Conservation (phyloP, 2,888 invertebrate genomes). For the Baccha elongata region DNA sequence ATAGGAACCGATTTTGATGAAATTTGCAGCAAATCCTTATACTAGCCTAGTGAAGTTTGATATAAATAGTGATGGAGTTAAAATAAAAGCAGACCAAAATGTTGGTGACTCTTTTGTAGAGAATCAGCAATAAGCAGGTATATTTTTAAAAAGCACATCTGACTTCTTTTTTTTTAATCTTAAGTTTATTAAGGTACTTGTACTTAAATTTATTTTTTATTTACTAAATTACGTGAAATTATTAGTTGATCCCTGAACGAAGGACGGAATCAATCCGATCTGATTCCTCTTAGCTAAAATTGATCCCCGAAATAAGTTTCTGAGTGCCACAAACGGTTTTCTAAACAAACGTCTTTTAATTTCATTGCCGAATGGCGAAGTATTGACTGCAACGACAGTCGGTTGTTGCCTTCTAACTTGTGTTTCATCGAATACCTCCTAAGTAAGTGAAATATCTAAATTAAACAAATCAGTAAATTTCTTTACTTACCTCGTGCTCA, state of each 20-base stretch:
- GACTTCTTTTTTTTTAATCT: conserved; percentile 6
- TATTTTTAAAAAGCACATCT: too few species aligned
- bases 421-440: too few species aligned
- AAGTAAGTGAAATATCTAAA: too few species aligned
- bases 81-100: too few species aligned
- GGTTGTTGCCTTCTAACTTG: conserved; percentile 31
- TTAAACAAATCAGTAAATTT: too few species aligned
- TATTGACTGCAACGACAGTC: not conserved
- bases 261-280: conserved; percentile 54
- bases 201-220: not conserved
- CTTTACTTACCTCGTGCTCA: conserved; percentile 14
- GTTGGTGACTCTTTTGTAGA: too few species aligned
- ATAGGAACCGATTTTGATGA: too few species aligned
- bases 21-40: too few species aligned
- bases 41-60: too few species aligned
- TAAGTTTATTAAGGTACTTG: conserved; percentile 20
- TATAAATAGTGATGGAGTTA: too few species aligned
- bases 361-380: not conserved
- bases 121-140: too few species aligned
- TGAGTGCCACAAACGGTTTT: conserved; percentile 35
- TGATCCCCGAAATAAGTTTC: conserved; percentile 57
- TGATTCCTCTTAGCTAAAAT: conserved; percentile 46
- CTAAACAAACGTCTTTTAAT: conserved; percentile 3
- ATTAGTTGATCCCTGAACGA: conserved; percentile 45
- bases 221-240: conserved; percentile 3